Base-by-base conservation (phyloP, 2,888 invertebrate genomes). In the Drosophila diplacantha region DNA sequence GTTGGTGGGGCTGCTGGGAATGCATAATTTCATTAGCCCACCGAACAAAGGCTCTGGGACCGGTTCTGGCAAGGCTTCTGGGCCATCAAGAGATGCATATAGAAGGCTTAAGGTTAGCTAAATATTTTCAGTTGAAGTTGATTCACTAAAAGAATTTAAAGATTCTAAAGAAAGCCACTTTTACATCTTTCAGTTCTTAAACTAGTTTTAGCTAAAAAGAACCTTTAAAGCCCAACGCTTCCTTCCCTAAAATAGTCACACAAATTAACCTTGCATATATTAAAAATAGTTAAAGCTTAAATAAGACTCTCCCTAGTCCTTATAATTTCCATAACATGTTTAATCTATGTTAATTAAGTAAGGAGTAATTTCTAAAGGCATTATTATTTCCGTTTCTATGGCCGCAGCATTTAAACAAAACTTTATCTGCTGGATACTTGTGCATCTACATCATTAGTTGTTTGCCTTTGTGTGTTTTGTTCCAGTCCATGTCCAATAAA, bases 11-110 rank as follows among this genome's bases (percentile, higher is more conserved):
- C 8, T 24, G 43, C 22, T 35, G 31, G 37, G 43, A 59, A 58
- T 52, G 58, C 65, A 68, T 74, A 74, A 80, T 77, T 80, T 74
- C 59, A 76, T 76, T 74, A 68, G 63, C 62, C 46, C 66, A 66
- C 55, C 59, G 59, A 73, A 57, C 58, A 54, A 49, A 54, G 41
- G 46, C 55, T 18, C 16, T 35, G 53, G 34, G 22, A 18, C 29
- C 31, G 6, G 26, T 26, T 47, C 24, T 39, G 24, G 35, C 46
- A 18, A 34, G 34, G 37, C 22, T 18, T 54, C 22, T 31, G 32
- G n/a, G 60, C 34, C 38, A 34, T 11, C 47, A 38, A 22, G 12
- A 62, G 16, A 50, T 31, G 29, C 14, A 14, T 31, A 4, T 34
- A 20, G 11, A 29, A 41, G 47, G 39, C 39, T 60, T 60, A 34